Conservation (phyloP, 2,888 invertebrate genomes). For the Oligia strigilis region DNA sequence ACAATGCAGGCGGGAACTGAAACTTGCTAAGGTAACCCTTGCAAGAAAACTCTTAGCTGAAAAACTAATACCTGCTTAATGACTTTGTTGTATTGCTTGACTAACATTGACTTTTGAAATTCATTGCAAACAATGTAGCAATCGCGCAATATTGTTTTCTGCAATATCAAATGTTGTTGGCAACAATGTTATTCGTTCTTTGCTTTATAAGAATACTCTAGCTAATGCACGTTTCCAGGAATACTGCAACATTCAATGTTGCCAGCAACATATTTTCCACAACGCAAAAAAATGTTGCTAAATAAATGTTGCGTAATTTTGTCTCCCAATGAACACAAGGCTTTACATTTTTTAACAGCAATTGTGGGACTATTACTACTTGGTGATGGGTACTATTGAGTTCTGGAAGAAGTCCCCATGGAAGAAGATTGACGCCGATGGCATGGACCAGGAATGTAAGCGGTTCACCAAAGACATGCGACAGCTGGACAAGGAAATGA, state of each 20-base stretch:
- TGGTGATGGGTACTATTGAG: conserved; percentile 95
- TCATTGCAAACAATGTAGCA: not conserved
- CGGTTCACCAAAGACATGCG: conserved; percentile 96
- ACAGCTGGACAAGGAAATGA: conserved; percentile 95
- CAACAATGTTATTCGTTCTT: not conserved
- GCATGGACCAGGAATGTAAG: conserved; percentile 98
- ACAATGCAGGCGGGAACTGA: conserved; percentile 94
- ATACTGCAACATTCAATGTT: not conserved
- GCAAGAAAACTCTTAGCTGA: not conserved
- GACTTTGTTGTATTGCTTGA: not conserved
- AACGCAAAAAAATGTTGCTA: not conserved
- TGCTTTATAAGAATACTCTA: not conserved
- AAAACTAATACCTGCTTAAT: not conserved
- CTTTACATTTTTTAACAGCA: conserved; percentile 40
- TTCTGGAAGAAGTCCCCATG: conserved; percentile 98
- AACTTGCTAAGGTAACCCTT: conserved; percentile 92
- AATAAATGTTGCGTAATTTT: not conserved
- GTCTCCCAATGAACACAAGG: not conserved
- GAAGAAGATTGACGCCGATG: conserved; percentile 98
- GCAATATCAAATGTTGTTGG: not conserved
- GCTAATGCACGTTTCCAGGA: not conserved
- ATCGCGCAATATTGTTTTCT: not conserved
- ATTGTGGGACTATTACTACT: conserved; percentile 96
- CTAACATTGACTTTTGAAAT: not conserved
- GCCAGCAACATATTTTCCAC: not conserved